phyloP scores from a whole-genome alignment of 2,888 invertebrate species.

The Trichopria drosophilae region DNA sequence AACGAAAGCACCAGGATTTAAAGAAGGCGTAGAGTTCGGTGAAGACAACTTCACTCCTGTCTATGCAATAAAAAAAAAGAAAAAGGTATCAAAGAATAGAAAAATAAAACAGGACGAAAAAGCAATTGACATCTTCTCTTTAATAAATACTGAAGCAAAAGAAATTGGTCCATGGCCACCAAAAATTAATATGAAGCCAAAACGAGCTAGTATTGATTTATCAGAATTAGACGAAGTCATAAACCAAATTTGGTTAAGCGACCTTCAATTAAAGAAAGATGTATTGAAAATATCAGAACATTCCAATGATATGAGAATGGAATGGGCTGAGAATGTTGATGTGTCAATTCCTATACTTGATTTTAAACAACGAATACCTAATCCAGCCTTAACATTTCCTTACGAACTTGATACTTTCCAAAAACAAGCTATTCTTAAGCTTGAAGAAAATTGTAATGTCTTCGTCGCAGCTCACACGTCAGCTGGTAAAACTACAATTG shows the following conservation, averaged over 20 bases:
- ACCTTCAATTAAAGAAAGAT: constrained; percentile 35
- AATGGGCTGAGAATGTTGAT: constrained; percentile 89
- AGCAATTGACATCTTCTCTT: constrained; percentile 59
- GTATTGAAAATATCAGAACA: constrained; percentile 68
- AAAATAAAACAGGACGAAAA: too few relatives aligned
- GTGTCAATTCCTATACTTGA: constrained; percentile 78
- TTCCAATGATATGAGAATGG: constrained; percentile 63
- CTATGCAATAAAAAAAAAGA: constrained; percentile 12
- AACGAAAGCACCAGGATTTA: constrained; percentile 49
- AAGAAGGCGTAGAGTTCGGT: constrained; percentile 47
- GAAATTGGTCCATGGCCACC: constrained; percentile 62
- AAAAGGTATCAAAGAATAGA: constrained; percentile 9
- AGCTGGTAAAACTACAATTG: constrained; percentile 98
- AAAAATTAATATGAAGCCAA: too few relatives aligned
- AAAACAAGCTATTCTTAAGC: constrained; percentile 91
- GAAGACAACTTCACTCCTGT: constrained; percentile 51
- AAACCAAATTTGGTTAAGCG: too few relatives aligned
- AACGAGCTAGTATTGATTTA: constrained; percentile 37
- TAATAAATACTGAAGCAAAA: constrained; percentile 66
- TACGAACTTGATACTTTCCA: constrained; percentile 97
- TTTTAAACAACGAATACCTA: constrained; percentile 78
- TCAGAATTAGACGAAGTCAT: constrained; percentile 43
- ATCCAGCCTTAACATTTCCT: constrained; percentile 81
- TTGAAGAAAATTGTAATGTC: constrained; percentile 92
- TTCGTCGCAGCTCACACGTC: constrained; percentile 99